Evolutionary conservation across 1,140 invertebrate species (phyloP), one percentile per base, ranked within the genome.

Genomic region (Muscidifurax raptorellus): DNA sequence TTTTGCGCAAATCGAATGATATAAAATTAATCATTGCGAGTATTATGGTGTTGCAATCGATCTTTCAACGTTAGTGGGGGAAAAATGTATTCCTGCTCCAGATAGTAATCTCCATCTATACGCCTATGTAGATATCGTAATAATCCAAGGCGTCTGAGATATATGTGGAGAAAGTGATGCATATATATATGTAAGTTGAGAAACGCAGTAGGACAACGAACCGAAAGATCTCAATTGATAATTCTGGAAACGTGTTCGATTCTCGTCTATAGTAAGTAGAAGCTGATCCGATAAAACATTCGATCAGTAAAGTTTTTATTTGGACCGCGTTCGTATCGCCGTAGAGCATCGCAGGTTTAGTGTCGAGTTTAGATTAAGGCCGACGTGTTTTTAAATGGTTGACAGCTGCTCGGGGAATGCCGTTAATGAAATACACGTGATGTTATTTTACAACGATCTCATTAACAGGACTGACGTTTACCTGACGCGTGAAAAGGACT

Each of bases 391-490:
- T 40, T 79, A 36, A 28, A 64, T 40, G 59, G 59, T 36, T 79
- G 77, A 79, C 77, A 67, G 77, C 18, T 32, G 77, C 18, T 32
- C 10, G 32, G 30, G 32, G 77, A 79, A 66, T 79, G 28, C 59
- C 76, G 76, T 64, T 47, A n/a, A 32, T n/a, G 27, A 66, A 30
- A 64, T 47, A 18, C 75, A 64, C 22, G 52, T 79, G 18, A 18
- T 44, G 69, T 30, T 77, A 27, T 44, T 84, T 80, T 36, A 25
- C 30, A 52, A 27, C 52, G 52, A 67, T 66, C 59, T 79, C 32
- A 79, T 79, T 79, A 79, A n/a, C n/a, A n/a, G 52, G 13, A n/a
- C 27, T 64, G 64, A 59, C 79, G 52, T 52, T 52, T 52, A 52
- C 47, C 47, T 52, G 47, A 52, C 52, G 22, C 22, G 22, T 59